phyloP scores from a whole-genome alignment of 2,797 vertebrate species.

The Sitta carolinensis region DNA sequence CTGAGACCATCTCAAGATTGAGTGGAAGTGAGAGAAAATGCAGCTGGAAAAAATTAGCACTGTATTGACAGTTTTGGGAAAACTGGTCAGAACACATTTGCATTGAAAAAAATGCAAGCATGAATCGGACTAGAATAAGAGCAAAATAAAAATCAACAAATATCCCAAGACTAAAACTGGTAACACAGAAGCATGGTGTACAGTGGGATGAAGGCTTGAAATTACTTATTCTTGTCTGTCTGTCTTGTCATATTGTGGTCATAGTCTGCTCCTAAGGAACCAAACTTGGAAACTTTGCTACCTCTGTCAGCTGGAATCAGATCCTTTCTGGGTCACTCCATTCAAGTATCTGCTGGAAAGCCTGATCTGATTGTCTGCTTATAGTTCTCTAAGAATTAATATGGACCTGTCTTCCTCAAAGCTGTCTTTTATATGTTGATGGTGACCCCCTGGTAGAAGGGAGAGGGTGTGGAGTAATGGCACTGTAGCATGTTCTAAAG shows the following conservation, averaged over 20 bases:
- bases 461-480: neutral
- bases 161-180: neutral
- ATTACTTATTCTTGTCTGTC: neutral
- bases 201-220: neutral
- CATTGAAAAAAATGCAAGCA: neutral
- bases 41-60: neutral
- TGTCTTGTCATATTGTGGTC: neutral
- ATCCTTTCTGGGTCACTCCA: neutral
- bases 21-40: neutral
- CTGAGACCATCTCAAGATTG: neutral
- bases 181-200: neutral
- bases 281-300: neutral
- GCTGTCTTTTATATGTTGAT: neutral
- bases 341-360: neutral
- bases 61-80: neutral
- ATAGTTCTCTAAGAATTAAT: neutral
- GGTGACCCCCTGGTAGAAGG: neutral
- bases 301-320: neutral
- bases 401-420: neutral
- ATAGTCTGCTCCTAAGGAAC: neutral
- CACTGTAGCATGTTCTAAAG: neutral
- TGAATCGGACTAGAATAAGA: neutral
- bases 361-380: neutral
- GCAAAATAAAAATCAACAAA: neutral
- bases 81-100: neutral